Evolutionary conservation across 30 jellyfish, hydroid and myxozoan species (phyloP), one percentile per base, ranked within the genome.

Genomic region (Aurelia sp.): DNA sequence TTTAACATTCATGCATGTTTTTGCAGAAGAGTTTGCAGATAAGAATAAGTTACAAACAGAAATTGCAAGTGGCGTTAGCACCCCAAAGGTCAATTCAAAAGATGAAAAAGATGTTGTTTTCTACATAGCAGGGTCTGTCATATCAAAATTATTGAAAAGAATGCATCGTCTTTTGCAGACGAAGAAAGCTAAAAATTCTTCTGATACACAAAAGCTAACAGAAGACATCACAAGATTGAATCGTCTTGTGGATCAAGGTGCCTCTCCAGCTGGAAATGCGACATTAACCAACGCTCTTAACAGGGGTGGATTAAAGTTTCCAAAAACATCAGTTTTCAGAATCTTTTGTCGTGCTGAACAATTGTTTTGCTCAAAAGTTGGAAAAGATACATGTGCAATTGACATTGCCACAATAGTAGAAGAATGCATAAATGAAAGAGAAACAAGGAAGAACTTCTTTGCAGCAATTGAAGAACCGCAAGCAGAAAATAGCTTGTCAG

Each of bases 291-390:
- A 38, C 38, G 40, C 82, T 72, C 91, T 82, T 47, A 67, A 67
- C 50, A 82, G 85, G 55, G 91, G 76, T 44, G 91, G 91, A 53
- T 58, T 82, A 9, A 75, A 75, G 59, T 75, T 35, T 58, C 86
- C 86, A 9, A 75, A 75, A 75, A 24, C 21, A 22, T 15, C 86
- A 18, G 74, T 75, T 18, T 75, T 61, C 58, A 63, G 27, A 50
- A 75, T 75, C 20, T 75, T 75, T 63, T 35, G 4, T 63, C 62
- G 53, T 50, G 74, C 63, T 75, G 86, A 75, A 59, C 63, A 61
- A 75, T 19, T 75, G 22, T 75, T 75, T 72, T 35, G 84, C 69
- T 21, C 69, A 19, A 38, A 33, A 33, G 68, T 72, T 67, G 27
- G 19, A 44, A 67, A 72, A 55, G 59, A 40, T 11, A 75, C 17